Base-by-base conservation (phyloP, 2,797 vertebrate species). In the Ispidina lecontei region DNA sequence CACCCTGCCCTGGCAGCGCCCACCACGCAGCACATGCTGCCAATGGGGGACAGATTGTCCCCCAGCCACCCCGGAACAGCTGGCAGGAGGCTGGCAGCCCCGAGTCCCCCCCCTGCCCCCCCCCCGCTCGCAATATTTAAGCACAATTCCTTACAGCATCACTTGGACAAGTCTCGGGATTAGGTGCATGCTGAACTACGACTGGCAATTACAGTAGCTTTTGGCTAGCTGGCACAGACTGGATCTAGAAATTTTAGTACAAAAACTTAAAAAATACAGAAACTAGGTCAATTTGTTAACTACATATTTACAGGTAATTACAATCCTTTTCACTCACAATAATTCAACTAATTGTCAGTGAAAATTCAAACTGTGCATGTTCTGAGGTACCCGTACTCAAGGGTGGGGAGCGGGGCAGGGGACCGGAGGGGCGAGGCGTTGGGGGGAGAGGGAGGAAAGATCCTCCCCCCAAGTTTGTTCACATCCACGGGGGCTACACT, bases 281-380 rank as follows among this genome's bases (percentile, higher is more conserved):
- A 97, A 97, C 97, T 97, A 97, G 96, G 96, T 97, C 97, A 96
- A 97, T 97, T 97, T 97, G 95, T 97, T 97, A 97, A 81, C 97
- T 98, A 97, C 96, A 97, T 97, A 98, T 98, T 97, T 98, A 98
- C 97, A 97, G 94, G 73, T 97, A 97, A 95, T 97, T 97, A 97
- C 97, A 98, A 89, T 39, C 79, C 82, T 96, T 97, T 97, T 87
- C 97, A 96, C 97, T 96, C 91, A 94, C 94, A 97, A 97, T 94
- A 97, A 93, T 84, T 94, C 92, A 97, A 95, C 60, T 81, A 94
- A 93, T 96, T 94, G 94, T 46, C 93, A 95, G 97, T 86, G 95
- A 97, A 96, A 97, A 95, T 82, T 93, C 96, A 90, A 96, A 97
- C 95, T 96, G 97, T 97, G 97, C 97, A 95, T 96, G 96, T 93